These are phyloP conservation scores for Podarcis muralis DNA, from an alignment of 2,113 vertebrate genomes.

Conservation along the genomic window DNA sequence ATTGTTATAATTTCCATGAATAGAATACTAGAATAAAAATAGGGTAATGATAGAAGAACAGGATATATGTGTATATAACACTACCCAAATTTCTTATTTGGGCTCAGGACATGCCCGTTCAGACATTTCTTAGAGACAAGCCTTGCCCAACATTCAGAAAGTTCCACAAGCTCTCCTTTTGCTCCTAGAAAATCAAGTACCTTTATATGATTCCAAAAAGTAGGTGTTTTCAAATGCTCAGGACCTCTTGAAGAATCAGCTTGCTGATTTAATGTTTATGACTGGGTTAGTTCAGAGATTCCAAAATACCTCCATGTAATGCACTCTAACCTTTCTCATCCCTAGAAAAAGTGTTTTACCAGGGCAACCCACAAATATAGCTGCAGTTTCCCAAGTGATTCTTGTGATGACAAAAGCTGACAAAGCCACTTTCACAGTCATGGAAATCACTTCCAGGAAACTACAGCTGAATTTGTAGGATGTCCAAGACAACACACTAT, in stretches of 20 bases:
- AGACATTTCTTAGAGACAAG: not conserved
- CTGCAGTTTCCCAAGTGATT: not conserved
- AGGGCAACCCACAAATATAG: not conserved
- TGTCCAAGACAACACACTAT: not conserved
- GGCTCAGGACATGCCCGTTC: not conserved
- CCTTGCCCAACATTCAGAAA: not conserved
- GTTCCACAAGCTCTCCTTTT: not conserved
- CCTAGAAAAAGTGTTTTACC: not conserved
- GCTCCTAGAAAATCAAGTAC: not conserved
- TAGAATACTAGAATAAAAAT: not conserved
- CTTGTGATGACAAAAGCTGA: not conserved
- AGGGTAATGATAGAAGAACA: not conserved
- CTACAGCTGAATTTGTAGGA: not conserved
- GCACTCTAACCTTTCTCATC: not conserved
- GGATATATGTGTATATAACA: not conserved
- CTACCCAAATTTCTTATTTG: not conserved
- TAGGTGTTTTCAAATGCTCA: not conserved
- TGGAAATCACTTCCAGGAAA: not conserved
- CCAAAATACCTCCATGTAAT: not conserved
- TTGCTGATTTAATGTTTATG: not conserved
- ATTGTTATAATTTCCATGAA: not conserved
- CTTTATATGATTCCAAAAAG: conserved; percentile 18
- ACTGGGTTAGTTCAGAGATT: not conserved
- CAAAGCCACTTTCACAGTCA: not conserved
- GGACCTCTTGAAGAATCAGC: not conserved